A percentile compares a stretch with the other conserved stretches of the same genome.
Evolutionary conservation across 2,113 vertebrate species (phyloP).

Genomic region (Furnarius figulus): DNA sequence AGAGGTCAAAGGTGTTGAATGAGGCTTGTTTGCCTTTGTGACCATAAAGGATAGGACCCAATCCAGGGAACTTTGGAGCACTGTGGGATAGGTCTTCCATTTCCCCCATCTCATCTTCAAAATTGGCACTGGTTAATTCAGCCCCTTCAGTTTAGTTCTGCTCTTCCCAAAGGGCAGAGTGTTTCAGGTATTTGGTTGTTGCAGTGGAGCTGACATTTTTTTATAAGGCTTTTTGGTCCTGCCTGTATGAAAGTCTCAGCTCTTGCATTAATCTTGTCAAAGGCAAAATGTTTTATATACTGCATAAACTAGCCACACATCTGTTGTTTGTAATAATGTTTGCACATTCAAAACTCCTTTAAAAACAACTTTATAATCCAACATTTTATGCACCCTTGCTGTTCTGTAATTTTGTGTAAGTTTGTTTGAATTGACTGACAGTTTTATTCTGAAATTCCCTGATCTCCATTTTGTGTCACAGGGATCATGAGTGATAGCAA

Average conservation of each 20-base stretch:
- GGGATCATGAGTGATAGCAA: background rate
- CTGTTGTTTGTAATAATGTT: conserved; percentile 31
- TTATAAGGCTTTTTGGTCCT: background rate
- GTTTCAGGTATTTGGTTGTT: background rate
- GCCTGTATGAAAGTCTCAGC: background rate
- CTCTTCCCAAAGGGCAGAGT: background rate
- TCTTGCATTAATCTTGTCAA: background rate
- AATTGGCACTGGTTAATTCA: background rate
- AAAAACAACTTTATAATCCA: background rate
- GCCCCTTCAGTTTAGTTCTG: background rate
- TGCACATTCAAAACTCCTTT: background rate
- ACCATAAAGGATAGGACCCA: background rate
- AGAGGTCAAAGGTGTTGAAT: background rate
- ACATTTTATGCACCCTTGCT: background rate
- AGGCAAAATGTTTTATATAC: background rate
- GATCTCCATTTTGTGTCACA: background rate
- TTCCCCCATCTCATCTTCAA: background rate
- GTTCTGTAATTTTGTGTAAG: background rate
- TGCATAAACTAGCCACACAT: conserved; percentile 1
- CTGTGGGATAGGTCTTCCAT: background rate
- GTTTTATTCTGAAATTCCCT: conserved; percentile 29
- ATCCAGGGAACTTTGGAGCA: background rate
- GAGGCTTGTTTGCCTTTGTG: background rate
- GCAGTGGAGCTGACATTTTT: background rate
- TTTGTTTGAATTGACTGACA: conserved; percentile 1